Evolutionary conservation across 2,888 invertebrate genomes (phyloP).

Genomic region (Napeogenes sylphis): DNA sequence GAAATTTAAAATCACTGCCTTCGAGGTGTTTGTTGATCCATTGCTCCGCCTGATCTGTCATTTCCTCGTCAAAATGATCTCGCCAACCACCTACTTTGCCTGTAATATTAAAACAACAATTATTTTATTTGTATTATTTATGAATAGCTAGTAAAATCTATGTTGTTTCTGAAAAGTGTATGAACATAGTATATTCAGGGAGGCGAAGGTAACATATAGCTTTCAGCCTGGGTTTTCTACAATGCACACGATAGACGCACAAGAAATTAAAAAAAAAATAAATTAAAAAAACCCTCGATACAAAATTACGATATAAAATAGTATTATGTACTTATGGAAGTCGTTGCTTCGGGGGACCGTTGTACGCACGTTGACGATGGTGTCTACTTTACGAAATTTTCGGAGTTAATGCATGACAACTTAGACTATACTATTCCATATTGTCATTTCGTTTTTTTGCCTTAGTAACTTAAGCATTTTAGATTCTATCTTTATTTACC

Average conservation of each 20-base stretch:
- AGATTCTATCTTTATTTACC: no score
- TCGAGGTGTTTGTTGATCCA: conserved; percentile 79
- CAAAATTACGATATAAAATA: no score
- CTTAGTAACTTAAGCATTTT: no score
- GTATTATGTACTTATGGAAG: no score
- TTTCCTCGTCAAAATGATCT: conserved; percentile 77
- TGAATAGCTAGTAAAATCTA: not conserved
- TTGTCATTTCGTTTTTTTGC: no score
- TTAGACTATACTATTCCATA: no score
- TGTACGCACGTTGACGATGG: no score
- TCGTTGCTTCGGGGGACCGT: no score
- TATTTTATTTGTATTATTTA: conserved; percentile 9
- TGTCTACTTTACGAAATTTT: no score
- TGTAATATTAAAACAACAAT: conserved; percentile 11
- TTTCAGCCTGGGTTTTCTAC: not conserved
- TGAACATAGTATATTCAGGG: not conserved
- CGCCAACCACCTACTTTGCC: conserved; percentile 79
- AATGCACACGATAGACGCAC: not conserved
- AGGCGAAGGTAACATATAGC: no score
- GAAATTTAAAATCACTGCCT: conserved; percentile 69
- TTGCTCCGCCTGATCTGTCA: conserved; percentile 76
- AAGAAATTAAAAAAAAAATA: not conserved
- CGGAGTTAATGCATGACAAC: no score
- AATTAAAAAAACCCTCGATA: no score
- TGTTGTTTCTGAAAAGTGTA: not conserved